Evolutionary conservation across 2,888 invertebrate genomes (phyloP).

Genomic region (Osmoderma eremita): DNA sequence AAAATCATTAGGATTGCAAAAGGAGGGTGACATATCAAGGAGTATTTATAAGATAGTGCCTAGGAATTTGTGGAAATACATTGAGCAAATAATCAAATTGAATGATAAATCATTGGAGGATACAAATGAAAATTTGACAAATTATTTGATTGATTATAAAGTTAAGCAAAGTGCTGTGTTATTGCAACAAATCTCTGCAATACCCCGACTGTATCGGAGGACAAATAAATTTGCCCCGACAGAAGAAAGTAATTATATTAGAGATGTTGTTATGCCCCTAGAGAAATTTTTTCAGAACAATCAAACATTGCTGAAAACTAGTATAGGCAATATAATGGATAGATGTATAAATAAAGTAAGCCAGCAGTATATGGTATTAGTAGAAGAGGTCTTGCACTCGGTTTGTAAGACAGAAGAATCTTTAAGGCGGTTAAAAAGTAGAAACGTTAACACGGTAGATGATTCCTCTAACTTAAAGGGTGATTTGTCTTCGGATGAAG

Average conservation of each 20-base stretch:
- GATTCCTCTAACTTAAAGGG: conserved; percentile 70
- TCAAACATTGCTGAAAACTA: conserved; percentile 59
- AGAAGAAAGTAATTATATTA: conserved; percentile 79
- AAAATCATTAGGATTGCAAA: conserved; percentile 33
- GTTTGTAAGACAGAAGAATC: conserved; percentile 97
- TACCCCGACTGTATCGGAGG: conserved; percentile 91
- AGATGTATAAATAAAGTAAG: conserved; percentile 64
- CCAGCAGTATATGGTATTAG: conserved; percentile 73
- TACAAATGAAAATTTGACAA: conserved; percentile 50
- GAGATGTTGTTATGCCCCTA: conserved; percentile 63
- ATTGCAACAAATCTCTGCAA: conserved; percentile 87
- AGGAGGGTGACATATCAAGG: conserved; percentile 44
- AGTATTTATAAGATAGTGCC: conserved; percentile 55
- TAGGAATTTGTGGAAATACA: conserved; percentile 48
- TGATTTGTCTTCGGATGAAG: conserved; percentile 76
- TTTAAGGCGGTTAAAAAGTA: conserved; percentile 81
- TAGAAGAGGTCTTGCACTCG: conserved; percentile 89
- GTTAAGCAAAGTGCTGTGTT: conserved; percentile 67
- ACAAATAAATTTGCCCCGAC: conserved; percentile 90
- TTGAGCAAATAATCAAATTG: conserved; percentile 52
- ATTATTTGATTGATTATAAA: conserved; percentile 54
- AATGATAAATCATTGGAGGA: conserved; percentile 50
- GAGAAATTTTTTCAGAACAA: conserved; percentile 69
- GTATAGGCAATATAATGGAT: conserved; percentile 61
- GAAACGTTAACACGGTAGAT: conserved; percentile 55